A percentile compares a stretch with the other conserved stretches of the same genome.
These are phyloP conservation scores for Drosophila fungiperda DNA, from an alignment of 2,888 invertebrate genomes.

Conservation along the genomic window DNA sequence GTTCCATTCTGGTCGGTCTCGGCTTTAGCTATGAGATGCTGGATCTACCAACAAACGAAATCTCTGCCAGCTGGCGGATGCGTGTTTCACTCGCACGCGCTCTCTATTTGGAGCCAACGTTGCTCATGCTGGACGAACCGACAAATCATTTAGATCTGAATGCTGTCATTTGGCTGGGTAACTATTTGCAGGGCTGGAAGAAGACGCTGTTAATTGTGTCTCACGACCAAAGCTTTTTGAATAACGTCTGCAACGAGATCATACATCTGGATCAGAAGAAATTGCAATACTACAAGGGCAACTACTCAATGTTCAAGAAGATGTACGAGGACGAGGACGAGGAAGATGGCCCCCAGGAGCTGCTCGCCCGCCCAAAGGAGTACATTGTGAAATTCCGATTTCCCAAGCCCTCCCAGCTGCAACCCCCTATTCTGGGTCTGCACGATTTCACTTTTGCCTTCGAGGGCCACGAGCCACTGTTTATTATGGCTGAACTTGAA, in stretches of 20 bases:
- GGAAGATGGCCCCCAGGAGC: slow-evolving; percentile 92
- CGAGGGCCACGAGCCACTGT: slow-evolving; percentile 91
- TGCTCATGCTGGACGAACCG: slow-evolving; percentile 99
- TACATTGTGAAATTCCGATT: slow-evolving; percentile 99
- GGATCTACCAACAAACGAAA: slow-evolving; percentile 94
- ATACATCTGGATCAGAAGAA: slow-evolving; percentile 98
- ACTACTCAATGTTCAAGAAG: slow-evolving; percentile 99
- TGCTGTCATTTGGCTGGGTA: slow-evolving; percentile 99
- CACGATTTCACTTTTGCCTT: slow-evolving; percentile 96
- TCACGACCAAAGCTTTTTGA: slow-evolving; percentile 99
- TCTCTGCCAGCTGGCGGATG: slow-evolving; percentile 99
- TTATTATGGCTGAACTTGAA: slow-evolving; percentile 96
- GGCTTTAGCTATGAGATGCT: slow-evolving; percentile 97
- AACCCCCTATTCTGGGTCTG: slow-evolving; percentile 98
- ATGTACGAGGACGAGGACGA: slow-evolving; percentile 96
- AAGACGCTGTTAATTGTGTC: slow-evolving; percentile 99
- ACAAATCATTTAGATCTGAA: slow-evolving; percentile 99
- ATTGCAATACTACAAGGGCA: slow-evolving; percentile 98
- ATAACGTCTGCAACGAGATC: slow-evolving; percentile 99
- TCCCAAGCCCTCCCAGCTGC: slow-evolving; percentile 97
- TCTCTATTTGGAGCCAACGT: slow-evolving; percentile 97
- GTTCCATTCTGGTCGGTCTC: slow-evolving; percentile 98
- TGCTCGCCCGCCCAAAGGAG: slow-evolving; percentile 96
- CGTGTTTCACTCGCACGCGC: slow-evolving; percentile 98
- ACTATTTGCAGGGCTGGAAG: slow-evolving; percentile 99